These are phyloP conservation scores for Arrhamphus sclerolepis DNA, from an alignment of 2,797 vertebrate species.

Conservation along the genomic window DNA sequence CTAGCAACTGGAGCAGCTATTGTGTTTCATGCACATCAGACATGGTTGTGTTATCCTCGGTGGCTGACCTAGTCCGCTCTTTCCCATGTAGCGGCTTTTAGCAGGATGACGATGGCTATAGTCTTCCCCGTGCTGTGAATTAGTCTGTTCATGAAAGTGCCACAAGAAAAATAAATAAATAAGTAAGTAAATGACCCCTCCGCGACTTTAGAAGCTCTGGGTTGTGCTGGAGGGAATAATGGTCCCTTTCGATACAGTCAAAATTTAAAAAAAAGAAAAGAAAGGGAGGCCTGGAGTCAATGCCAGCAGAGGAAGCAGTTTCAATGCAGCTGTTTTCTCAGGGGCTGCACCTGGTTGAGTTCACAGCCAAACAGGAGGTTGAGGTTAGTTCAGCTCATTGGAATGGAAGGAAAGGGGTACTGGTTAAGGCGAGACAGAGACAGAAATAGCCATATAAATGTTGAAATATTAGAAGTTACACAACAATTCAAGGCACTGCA, in stretches of 20 bases:
- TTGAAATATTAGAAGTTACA: constrained; percentile 19
- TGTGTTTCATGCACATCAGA: constrained; percentile 71
- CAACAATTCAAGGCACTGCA: constrained; percentile 23
- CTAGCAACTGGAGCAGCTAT: constrained; percentile 62
- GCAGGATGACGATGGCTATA: constrained; percentile 37
- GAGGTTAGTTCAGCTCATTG: constrained; percentile 61
- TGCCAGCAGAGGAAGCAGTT: constrained; percentile 58
- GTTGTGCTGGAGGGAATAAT: constrained; percentile 51
- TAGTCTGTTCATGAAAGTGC: constrained; percentile 63
- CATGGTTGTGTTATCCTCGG: constrained; percentile 57
- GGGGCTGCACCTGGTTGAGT: constrained; percentile 68
- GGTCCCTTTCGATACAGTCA: constrained; percentile 68
- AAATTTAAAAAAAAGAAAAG: constrained; percentile 43
- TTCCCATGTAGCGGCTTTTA: constrained; percentile 47
- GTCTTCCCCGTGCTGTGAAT: constrained; percentile 56
- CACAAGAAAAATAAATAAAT: constrained; percentile 50
- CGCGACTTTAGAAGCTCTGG: constrained; percentile 49
- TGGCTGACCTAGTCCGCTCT: constrained; percentile 61
- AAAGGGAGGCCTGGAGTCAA: constrained; percentile 43
- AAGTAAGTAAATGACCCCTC: constrained; percentile 12
- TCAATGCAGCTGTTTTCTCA: constrained; percentile 73
- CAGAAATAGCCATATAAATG: constrained; percentile 17
- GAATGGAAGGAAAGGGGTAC: constrained; percentile 33
- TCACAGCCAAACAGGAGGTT: constrained; percentile 54
- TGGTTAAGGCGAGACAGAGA: constrained; percentile 18